These are phyloP conservation scores for Caenorhabditis panamensis DNA, from an alignment of 2,888 invertebrate species.

Conservation along the genomic window DNA sequence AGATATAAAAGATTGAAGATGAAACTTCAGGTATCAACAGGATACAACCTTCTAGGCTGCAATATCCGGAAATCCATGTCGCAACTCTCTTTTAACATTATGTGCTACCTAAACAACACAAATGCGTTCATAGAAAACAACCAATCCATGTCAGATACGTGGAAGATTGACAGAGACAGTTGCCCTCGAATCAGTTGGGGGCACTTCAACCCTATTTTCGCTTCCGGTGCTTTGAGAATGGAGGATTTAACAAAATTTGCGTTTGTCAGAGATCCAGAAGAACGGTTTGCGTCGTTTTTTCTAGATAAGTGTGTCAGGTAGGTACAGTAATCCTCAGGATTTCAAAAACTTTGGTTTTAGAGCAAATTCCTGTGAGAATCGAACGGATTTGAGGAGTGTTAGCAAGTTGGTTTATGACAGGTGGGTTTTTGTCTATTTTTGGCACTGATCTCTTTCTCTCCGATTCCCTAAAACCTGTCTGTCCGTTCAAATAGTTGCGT, in stretches of 20 bases:
- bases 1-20: too few relatives aligned
- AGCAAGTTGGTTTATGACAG: conserved; percentile 30
- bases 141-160: conserved; percentile 22
- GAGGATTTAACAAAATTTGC: conserved; percentile 32
- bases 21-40: background rate
- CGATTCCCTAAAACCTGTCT: too few relatives aligned
- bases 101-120: conserved; percentile 39
- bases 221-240: background rate
- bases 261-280: conserved; percentile 43
- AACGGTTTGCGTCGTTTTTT: conserved; percentile 48
- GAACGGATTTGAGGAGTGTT: conserved; percentile 31
- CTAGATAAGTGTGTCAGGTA: conserved; percentile 51
- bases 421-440: background rate
- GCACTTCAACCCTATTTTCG: background rate
- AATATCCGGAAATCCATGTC: conserved; percentile 46
- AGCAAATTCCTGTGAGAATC: background rate
- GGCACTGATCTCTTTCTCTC: too few relatives aligned
- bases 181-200: conserved; percentile 1
- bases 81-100: conserved; percentile 30
- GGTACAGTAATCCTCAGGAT: too few relatives aligned
- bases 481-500: too few relatives aligned
- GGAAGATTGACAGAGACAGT: conserved; percentile 17
- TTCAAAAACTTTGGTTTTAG: background rate
- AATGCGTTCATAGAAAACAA: conserved; percentile 11
- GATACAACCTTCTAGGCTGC: conserved; percentile 25